Evolutionary conservation across 1,140 invertebrate genomes (phyloP), one percentile per base, ranked within the genome.

Genomic region (Marisa cornuarietis): DNA sequence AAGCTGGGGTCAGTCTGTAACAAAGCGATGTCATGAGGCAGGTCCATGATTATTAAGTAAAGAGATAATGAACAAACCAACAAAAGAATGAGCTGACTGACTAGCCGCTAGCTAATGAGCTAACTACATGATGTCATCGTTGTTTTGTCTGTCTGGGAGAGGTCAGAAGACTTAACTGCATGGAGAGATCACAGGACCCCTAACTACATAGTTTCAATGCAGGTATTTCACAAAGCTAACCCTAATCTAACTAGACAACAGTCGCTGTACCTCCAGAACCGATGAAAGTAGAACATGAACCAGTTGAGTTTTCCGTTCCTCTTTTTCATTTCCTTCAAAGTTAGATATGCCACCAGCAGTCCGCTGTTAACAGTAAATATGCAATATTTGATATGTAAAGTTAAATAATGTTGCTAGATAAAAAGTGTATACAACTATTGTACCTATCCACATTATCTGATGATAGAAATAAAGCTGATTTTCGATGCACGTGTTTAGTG

Each of bases 1-100:
- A 96, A 0, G 95, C 95, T 0, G 95, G 94, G 0, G 95, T 96
- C 61, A 97, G 92, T 63, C 87, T 88, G 78, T 61, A 79, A 78
- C 62, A 79, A 42, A 42, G 31, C 5, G 31, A 1, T 42, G 0
- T 2, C 31, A 42, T 42, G n/a, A 58, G 22, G 86, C 87, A 88
- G 75, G 82, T 86, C 95, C 90, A 85, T 93, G 94, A 0, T 94
- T 93, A 42, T 84, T 95, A 94, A 90, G 94, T 94, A 65, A 82
- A 78, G 79, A 89, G 52, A 0, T 86, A 69, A 42, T 6, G 31
- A 42, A 42, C 31, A 42, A 42, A 42, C 31, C 2, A 42, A 42
- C 31, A 42, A 42, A 42, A 2, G 6, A 42, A 6, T 42, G 31
- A 42, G 6, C 31, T 2, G 31, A 1, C 31, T 42, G 31, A 42